These are phyloP conservation scores for Argyresthia goedartella DNA, from an alignment of 2,888 invertebrate species.

Conservation along the genomic window DNA sequence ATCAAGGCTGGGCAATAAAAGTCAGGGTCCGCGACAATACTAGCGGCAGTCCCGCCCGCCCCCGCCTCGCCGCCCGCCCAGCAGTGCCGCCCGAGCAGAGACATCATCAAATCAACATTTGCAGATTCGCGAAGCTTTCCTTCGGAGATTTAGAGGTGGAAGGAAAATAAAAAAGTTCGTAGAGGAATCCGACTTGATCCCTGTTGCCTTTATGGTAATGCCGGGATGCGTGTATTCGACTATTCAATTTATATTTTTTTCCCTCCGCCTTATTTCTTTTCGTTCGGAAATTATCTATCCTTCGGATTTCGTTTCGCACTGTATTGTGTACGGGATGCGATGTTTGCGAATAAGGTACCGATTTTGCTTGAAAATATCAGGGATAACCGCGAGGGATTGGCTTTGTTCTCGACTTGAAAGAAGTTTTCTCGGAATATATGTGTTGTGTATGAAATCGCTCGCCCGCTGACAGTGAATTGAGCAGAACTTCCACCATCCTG, in stretches of 20 bases:
- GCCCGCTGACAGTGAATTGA: conserved; percentile 22
- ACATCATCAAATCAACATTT: conserved; percentile 72
- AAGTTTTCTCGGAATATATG: conserved; percentile 62
- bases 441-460: conserved; percentile 53
- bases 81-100: conserved; percentile 14
- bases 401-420: conserved; percentile 68
- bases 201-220: conserved; percentile 70
- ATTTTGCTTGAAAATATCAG: conserved; percentile 60
- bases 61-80: background rate
- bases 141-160: conserved; percentile 69
- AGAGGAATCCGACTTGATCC: conserved; percentile 68
- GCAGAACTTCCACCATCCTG: conserved; percentile 12
- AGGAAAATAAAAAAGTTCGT: conserved; percentile 72
- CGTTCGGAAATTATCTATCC: conserved; percentile 66
- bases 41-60: background rate
- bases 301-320: conserved; percentile 70
- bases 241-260: conserved; percentile 70
- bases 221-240: conserved; percentile 70
- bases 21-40: conserved; percentile 9
- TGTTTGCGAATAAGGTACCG: conserved; percentile 67
- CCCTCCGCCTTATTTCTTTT: conserved; percentile 65
- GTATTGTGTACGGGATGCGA: conserved; percentile 65
- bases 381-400: conserved; percentile 65
- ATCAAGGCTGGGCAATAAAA: conserved; percentile 9
- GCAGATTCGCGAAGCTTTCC: conserved; percentile 71